A percentile compares a stretch with the other conserved stretches of the same genome.
phyloP scores from a whole-genome alignment of 1,140 invertebrate genomes.

The Pogonomyrmex barbatus region DNA sequence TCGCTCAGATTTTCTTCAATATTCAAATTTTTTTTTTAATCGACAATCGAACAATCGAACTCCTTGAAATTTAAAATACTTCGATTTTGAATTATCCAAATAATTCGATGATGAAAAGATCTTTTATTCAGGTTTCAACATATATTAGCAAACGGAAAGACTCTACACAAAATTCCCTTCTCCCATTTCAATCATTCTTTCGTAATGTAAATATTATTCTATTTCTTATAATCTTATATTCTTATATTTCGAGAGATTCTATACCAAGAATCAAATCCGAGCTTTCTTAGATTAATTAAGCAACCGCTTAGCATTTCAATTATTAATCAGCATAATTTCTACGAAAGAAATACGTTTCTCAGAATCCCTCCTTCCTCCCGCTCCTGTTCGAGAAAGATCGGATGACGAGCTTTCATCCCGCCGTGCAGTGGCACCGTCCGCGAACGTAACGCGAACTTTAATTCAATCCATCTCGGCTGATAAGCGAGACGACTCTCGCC shows the following conservation, averaged over 20 bases:
- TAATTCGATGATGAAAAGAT: too few species aligned
- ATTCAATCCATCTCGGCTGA: constrained; percentile 1
- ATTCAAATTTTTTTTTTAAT: too few species aligned
- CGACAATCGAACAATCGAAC: too few species aligned
- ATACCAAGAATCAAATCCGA: background rate
- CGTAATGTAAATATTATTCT: background rate
- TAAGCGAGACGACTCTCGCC: background rate
- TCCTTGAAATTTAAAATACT: too few species aligned
- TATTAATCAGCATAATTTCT: background rate
- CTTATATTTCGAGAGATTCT: background rate
- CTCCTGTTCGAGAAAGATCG: too few species aligned
- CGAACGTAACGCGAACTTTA: background rate
- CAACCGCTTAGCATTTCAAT: background rate
- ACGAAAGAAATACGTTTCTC: background rate
- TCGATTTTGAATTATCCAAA: too few species aligned
- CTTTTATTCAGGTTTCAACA: too few species aligned
- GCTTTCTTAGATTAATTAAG: background rate
- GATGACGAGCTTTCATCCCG: background rate
- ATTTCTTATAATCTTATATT: background rate
- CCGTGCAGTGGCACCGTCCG: constrained; percentile 29
- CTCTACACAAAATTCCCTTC: too few species aligned
- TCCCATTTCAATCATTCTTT: too few species aligned
- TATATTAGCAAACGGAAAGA: too few species aligned
- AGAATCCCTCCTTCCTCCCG: background rate
- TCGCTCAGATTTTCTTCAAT: too few species aligned